phyloP scores from a whole-genome alignment of 2,888 invertebrate species.

The Apeira syringaria region DNA sequence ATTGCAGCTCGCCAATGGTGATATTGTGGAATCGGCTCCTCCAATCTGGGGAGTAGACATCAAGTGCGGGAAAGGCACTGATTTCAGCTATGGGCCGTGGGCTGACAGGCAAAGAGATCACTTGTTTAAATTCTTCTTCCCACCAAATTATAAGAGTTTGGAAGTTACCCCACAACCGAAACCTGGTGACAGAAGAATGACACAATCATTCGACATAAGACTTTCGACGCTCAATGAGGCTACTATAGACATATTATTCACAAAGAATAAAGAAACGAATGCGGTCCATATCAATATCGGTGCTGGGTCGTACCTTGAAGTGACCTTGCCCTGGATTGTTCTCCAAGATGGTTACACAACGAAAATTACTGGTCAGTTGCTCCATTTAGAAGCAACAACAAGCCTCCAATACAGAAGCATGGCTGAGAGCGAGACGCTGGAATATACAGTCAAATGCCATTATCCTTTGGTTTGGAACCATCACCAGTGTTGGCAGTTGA shows the following conservation, averaged over 20 bases:
- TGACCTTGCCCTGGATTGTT: slow-evolving; percentile 97
- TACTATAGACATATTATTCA: slow-evolving; percentile 97
- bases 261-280: slow-evolving; percentile 97
- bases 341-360: slow-evolving; percentile 94
- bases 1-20: slow-evolving; percentile 95
- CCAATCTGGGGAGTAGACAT: slow-evolving; percentile 98
- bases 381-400: slow-evolving; percentile 97
- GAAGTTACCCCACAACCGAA: slow-evolving; percentile 91
- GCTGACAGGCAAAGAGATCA: slow-evolving; percentile 98
- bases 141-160: slow-evolving; percentile 92
- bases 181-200: slow-evolving; percentile 94
- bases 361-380: slow-evolving; percentile 95
- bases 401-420: slow-evolving; percentile 96
- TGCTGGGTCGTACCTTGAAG: slow-evolving; percentile 97
- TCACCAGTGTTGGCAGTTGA: slow-evolving; percentile 96
- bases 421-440: slow-evolving; percentile 96
- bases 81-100: slow-evolving; percentile 99
- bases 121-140: slow-evolving; percentile 98
- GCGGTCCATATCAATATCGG: slow-evolving; percentile 98
- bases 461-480: slow-evolving; percentile 98
- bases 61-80: slow-evolving; percentile 97
- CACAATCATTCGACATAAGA: slow-evolving; percentile 96
- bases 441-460: slow-evolving; percentile 93
- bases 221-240: slow-evolving; percentile 96
- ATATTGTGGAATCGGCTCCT: slow-evolving; percentile 95